phyloP scores from a whole-genome alignment of 1,140 invertebrate genomes.

The Diprion similis region DNA sequence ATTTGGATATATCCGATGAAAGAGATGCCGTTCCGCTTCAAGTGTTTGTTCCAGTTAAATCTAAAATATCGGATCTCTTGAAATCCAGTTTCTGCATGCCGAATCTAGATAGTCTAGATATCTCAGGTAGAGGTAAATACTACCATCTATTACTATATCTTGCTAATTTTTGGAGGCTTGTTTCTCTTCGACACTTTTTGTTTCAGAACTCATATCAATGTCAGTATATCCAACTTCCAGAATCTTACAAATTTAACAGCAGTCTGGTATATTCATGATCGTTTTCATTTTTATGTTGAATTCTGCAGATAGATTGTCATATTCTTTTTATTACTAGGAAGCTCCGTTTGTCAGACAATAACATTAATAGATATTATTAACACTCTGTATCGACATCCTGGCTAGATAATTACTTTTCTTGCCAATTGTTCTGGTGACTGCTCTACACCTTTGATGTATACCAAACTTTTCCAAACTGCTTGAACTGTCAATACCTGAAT shows the following conservation, averaged over 20 bases:
- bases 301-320: neutral
- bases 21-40: constrained; percentile 61
- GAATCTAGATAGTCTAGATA: constrained; percentile 71
- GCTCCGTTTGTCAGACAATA: no score
- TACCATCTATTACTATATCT: neutral
- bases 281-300: constrained; percentile 15
- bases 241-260: neutral
- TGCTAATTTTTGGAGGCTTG: neutral
- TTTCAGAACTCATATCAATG: neutral
- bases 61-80: constrained; percentile 61
- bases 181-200: neutral
- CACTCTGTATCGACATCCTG: no score
- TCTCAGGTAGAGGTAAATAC: constrained; percentile 65
- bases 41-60: constrained; percentile 55
- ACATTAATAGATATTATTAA: no score
- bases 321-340: no score
- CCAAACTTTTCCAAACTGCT: no score
- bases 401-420: no score
- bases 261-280: constrained; percentile 13
- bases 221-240: neutral
- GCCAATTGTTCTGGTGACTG: no score
- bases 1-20: constrained; percentile 74
- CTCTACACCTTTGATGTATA: no score
- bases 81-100: constrained; percentile 64
- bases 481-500: no score